phyloP scores from a whole-genome alignment of 2,888 invertebrate species.

The Chouioia cunea region DNA sequence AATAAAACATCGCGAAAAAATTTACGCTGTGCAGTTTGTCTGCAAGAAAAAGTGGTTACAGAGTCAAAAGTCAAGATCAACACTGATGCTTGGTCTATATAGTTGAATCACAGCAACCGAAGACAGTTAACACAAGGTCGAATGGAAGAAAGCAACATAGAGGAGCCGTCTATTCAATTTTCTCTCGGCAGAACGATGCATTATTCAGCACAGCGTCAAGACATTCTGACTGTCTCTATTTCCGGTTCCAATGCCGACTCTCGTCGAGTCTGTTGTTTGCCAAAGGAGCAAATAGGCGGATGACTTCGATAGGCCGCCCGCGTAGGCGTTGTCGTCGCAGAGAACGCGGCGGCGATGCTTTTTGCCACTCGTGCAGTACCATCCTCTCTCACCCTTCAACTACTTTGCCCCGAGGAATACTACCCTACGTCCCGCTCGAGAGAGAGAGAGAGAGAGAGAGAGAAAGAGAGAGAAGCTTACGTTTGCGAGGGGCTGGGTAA shows the following conservation, averaged over 20 bases:
- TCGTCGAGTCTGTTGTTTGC: constrained; percentile 56
- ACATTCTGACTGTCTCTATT: constrained; percentile 60
- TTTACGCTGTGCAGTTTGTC: no score
- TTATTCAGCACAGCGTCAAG: constrained; percentile 60
- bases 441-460: constrained; percentile 31
- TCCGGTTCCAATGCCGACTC: constrained; percentile 52
- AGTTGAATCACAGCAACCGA: no score
- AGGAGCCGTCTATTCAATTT: constrained; percentile 55
- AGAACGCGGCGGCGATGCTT: neutral
- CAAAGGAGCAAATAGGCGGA: constrained; percentile 58
- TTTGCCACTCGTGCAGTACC: neutral
- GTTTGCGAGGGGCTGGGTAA: constrained; percentile 43
- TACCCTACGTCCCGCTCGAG: constrained; percentile 46
- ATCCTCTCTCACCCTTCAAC: constrained; percentile 41
- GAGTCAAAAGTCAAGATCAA: no score
- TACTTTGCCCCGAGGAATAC: constrained; percentile 42
- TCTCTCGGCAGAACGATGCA: constrained; percentile 54
- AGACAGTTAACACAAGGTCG: no score
- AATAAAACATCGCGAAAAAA: no score
- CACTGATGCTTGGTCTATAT: no score
- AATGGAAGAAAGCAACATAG: neutral
- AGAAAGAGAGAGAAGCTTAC: no score
- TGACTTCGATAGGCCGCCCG: constrained; percentile 33
- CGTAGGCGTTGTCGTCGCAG: constrained; percentile 24
- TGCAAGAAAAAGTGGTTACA: no score